These are phyloP conservation scores for Intellagama lesueurii DNA, from an alignment of 2,797 vertebrate species.

Conservation along the genomic window DNA sequence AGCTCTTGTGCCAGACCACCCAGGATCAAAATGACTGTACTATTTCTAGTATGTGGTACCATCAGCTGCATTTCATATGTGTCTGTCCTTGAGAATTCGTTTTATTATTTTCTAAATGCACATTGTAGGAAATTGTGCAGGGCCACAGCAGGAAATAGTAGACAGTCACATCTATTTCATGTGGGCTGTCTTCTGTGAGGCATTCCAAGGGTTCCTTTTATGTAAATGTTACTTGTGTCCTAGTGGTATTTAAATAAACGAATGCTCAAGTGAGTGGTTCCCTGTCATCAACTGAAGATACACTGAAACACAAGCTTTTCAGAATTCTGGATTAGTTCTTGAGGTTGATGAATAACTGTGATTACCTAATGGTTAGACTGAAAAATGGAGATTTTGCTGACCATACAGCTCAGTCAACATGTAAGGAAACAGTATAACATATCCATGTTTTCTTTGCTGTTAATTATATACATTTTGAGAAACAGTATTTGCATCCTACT, in stretches of 20 bases:
- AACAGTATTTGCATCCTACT: background rate
- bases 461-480: background rate
- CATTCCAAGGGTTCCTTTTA: constrained; percentile 17
- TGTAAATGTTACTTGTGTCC: constrained; percentile 6
- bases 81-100: background rate
- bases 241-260: background rate
- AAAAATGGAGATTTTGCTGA: background rate
- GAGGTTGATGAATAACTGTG: background rate
- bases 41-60: background rate
- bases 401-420: background rate
- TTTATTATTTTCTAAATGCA: constrained; percentile 5
- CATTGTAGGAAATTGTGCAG: background rate
- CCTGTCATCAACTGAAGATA: background rate
- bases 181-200: constrained; percentile 15
- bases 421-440: background rate
- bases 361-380: background rate
- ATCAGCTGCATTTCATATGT: constrained; percentile 9
- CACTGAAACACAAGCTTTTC: background rate
- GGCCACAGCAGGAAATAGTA: background rate
- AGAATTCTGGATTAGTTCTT: background rate
- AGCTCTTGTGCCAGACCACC: constrained; percentile 11
- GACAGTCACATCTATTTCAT: background rate
- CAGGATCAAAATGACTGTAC: background rate
- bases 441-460: background rate
- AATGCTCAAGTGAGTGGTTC: constrained; percentile 8